A percentile compares a stretch with the other conserved stretches of the same genome.
phyloP scores from a whole-genome alignment of 2,797 vertebrate species.

The Peromyscus nudipes region DNA sequence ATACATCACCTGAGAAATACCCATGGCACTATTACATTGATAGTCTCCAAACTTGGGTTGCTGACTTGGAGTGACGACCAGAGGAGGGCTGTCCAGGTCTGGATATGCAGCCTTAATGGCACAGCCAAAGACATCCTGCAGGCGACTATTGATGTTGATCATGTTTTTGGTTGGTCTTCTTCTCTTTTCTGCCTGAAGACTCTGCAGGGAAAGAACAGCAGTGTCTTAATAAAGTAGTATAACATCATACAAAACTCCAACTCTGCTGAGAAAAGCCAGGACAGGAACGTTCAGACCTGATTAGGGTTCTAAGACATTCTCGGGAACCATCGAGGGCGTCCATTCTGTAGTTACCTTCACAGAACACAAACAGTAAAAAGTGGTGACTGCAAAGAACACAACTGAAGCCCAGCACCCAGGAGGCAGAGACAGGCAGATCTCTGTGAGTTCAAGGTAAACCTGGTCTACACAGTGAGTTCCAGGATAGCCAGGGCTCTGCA shows the following conservation, averaged over 20 bases:
- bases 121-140: slow-evolving; percentile 93
- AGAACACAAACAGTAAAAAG: slow-evolving; percentile 17
- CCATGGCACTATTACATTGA: slow-evolving; percentile 99
- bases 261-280: neutral
- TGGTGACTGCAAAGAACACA: neutral
- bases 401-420: neutral
- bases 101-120: slow-evolving; percentile 94
- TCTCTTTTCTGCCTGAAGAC: slow-evolving; percentile 91
- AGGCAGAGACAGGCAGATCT: neutral
- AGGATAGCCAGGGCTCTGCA: neutral
- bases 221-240: neutral
- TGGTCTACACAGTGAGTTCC: neutral
- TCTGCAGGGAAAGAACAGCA: slow-evolving; percentile 86
- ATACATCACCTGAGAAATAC: slow-evolving; percentile 94
- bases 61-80: slow-evolving; percentile 94
- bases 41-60: slow-evolving; percentile 98
- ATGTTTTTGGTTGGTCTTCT: slow-evolving; percentile 90
- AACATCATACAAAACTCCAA: neutral
- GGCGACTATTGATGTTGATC: slow-evolving; percentile 94
- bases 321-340: neutral
- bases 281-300: neutral
- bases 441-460: neutral
- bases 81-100: slow-evolving; percentile 93
- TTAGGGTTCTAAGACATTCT: neutral
- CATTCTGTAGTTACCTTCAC: neutral